Percentiles rank a stretch among this genome's conserved stretches.
phyloP scores from a whole-genome alignment of 2,113 vertebrate genomes.

The Trichomycterus rosablanca region DNA sequence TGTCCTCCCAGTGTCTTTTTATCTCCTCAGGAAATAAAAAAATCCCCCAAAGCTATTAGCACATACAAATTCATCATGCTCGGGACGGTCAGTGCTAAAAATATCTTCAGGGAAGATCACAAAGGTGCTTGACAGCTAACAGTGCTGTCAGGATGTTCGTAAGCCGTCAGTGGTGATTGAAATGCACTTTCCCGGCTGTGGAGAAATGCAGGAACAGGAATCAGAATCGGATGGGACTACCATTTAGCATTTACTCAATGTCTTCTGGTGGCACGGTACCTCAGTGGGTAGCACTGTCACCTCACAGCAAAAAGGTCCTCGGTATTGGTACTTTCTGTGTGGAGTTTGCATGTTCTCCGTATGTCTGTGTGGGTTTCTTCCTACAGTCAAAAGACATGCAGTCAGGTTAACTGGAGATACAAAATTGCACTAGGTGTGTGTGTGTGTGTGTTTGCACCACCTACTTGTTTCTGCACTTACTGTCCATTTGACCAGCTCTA shows the following conservation, averaged over 20 bases:
- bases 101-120: conserved; percentile 21
- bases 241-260: conserved; percentile 24
- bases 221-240: conserved; percentile 11
- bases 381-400: no score
- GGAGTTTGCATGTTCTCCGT: no score
- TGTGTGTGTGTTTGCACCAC: no score
- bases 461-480: no score
- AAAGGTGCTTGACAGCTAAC: conserved; percentile 21
- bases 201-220: conserved; percentile 9
- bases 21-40: neutral
- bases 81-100: conserved; percentile 7
- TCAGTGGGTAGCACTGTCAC: no score
- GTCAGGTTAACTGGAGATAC: no score
- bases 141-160: conserved; percentile 13
- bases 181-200: conserved; percentile 15
- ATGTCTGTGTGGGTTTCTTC: no score
- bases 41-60: conserved; percentile 16
- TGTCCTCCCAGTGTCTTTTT: conserved; percentile 3
- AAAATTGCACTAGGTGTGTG: no score
- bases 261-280: no score
- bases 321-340: no score
- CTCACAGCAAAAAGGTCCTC: no score
- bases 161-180: conserved; percentile 20
- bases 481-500: no score
- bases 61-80: conserved; percentile 2